These are phyloP conservation scores for Epinotia brunnichana DNA, from an alignment of 2,888 invertebrate species.

Conservation along the genomic window DNA sequence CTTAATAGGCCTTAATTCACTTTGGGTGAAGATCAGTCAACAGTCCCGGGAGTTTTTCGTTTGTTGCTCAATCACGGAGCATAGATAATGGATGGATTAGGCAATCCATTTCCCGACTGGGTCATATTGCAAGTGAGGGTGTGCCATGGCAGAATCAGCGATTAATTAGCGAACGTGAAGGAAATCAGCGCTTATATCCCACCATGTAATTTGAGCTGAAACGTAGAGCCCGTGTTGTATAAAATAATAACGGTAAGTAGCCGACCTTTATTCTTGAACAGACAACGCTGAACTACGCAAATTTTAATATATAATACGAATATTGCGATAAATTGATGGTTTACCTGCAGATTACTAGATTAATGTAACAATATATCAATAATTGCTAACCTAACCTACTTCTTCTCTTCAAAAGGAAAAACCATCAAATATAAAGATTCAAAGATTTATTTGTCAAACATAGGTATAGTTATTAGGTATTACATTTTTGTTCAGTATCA, in stretches of 20 bases:
- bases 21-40: conserved; percentile 24
- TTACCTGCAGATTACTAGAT: background rate
- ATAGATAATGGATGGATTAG: conserved; percentile 40
- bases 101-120: conserved; percentile 14
- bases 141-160: background rate
- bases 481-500: no score
- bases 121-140: conserved; percentile 10
- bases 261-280: background rate
- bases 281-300: background rate
- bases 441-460: no score
- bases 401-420: no score
- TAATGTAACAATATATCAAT: no score
- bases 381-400: no score
- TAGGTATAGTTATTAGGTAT: no score
- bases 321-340: background rate
- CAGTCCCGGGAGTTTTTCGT: conserved; percentile 31
- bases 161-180: conserved; percentile 28
- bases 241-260: background rate
- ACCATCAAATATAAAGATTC: no score
- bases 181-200: conserved; percentile 8
- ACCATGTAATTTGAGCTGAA: background rate
- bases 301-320: background rate
- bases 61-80: conserved; percentile 33
- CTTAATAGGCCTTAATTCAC: conserved; percentile 24
- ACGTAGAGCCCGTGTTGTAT: background rate